phyloP scores from a whole-genome alignment of 2,113 vertebrate species.

The Spea bombifrons region DNA sequence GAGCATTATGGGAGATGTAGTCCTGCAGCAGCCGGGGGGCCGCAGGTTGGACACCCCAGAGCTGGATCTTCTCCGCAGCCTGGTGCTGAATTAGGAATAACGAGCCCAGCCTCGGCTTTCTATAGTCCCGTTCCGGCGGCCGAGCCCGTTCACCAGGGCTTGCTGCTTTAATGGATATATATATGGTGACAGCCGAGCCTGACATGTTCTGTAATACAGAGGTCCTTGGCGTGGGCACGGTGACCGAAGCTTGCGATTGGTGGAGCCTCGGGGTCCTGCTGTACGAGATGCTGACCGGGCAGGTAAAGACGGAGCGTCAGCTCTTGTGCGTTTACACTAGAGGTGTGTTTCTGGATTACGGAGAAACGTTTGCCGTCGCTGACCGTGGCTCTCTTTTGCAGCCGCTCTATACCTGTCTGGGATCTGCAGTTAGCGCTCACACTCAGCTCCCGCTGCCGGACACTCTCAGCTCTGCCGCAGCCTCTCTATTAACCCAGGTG shows the following conservation, averaged over 20 bases:
- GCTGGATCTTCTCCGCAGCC: too few species aligned
- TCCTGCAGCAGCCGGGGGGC: too few species aligned
- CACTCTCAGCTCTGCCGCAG: constrained; percentile 79
- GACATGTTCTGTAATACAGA: constrained; percentile 65
- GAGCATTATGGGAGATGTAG: too few species aligned
- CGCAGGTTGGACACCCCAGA: too few species aligned
- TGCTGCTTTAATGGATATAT: too few species aligned
- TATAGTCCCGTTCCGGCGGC: background rate
- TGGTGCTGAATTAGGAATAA: too few species aligned
- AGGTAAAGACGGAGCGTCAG: constrained; percentile 66
- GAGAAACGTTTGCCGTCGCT: background rate
- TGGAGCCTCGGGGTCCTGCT: constrained; percentile 93
- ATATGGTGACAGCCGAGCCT: too few species aligned
- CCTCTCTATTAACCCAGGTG: constrained; percentile 87
- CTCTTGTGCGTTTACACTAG: too few species aligned
- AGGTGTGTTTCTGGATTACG: too few species aligned
- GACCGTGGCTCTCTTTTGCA: constrained; percentile 51
- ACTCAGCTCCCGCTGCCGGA: constrained; percentile 84
- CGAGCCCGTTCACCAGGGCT: too few species aligned
- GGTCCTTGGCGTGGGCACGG: constrained; percentile 80
- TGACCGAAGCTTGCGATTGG: constrained; percentile 91
- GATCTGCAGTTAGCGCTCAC: constrained; percentile 85
- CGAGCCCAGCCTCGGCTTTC: too few species aligned
- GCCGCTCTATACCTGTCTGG: constrained; percentile 86
- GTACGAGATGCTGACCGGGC: constrained; percentile 89